Percentiles rank a stretch among this genome's conserved stretches.
Conservation (phyloP, 2,888 invertebrate genomes). For the Pocota personata region DNA sequence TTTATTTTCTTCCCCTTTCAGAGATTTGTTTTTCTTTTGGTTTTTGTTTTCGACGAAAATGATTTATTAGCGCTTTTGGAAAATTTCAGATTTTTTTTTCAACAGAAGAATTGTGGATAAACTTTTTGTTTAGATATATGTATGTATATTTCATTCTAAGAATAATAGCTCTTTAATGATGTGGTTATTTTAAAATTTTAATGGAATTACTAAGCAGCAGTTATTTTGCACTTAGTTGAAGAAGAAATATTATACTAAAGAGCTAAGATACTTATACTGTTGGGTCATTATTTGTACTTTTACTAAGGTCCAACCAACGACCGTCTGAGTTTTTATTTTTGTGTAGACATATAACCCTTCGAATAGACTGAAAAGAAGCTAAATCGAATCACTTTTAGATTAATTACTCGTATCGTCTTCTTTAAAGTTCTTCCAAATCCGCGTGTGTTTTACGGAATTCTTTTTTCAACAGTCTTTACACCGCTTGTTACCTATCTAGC, state of each 20-base stretch:
- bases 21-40: slow-evolving; percentile 10
- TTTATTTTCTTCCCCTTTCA: slow-evolving; percentile 55
- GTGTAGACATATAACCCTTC: no score
- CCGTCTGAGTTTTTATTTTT: no score
- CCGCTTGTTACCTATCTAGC: no score
- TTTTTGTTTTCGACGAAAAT: slow-evolving; percentile 36
- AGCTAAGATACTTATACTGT: no score
- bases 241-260: neutral
- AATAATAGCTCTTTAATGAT: neutral
- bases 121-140: slow-evolving; percentile 8
- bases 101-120: slow-evolving; percentile 17
- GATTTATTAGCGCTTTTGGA: slow-evolving; percentile 59
- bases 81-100: slow-evolving; percentile 10
- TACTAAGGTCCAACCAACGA: no score
- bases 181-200: neutral
- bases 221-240: neutral
- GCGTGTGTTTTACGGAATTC: no score
- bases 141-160: neutral
- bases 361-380: no score
- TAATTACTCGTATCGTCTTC: no score
- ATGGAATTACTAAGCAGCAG: neutral
- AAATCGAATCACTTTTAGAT: no score
- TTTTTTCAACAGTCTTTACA: no score
- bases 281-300: no score
- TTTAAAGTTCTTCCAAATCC: no score